phyloP scores from a whole-genome alignment of 2,113 vertebrate genomes.

The Chaetodon trifascialis region DNA sequence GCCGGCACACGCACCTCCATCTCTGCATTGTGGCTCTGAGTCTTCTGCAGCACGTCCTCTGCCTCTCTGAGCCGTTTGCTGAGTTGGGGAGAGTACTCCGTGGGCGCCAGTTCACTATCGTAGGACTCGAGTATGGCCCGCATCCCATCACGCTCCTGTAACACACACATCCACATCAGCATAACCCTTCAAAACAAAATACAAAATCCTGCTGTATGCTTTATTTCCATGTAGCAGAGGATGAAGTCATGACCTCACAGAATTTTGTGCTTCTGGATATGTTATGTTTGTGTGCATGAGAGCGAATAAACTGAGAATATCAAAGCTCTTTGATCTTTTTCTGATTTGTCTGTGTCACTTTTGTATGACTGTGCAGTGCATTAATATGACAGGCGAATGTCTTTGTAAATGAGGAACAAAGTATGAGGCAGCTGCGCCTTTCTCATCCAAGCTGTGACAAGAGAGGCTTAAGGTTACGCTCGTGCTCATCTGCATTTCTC shows the following conservation, averaged over 20 bases:
- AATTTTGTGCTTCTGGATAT: not conserved
- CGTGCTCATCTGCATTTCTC: constrained; percentile 20
- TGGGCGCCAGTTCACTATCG: constrained; percentile 89
- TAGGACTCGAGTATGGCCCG: constrained; percentile 94
- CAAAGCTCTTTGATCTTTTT: constrained; percentile 22
- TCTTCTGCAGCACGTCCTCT: constrained; percentile 90
- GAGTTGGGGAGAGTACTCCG: constrained; percentile 92
- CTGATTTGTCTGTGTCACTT: constrained; percentile 8
- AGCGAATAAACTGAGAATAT: not conserved
- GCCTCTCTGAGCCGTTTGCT: constrained; percentile 90
- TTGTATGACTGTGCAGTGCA: not conserved
- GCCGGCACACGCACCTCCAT: constrained; percentile 88
- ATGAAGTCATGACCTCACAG: constrained; percentile 1
- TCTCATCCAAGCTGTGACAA: constrained; percentile 31
- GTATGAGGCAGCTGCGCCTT: constrained; percentile 4
- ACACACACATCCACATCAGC: constrained; percentile 2
- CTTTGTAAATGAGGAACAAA: constrained; percentile 57
- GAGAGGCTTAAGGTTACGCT: constrained; percentile 35
- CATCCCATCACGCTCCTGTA: constrained; percentile 96
- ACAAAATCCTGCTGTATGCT: not conserved
- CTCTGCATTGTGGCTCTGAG: constrained; percentile 88
- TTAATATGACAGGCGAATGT: constrained; percentile 41
- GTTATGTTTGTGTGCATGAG: not conserved
- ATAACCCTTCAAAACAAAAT: not conserved
- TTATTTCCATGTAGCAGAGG: not conserved